phyloP scores from a whole-genome alignment of 92 coral and sea anemone genomes.

The Porites divaricata region DNA sequence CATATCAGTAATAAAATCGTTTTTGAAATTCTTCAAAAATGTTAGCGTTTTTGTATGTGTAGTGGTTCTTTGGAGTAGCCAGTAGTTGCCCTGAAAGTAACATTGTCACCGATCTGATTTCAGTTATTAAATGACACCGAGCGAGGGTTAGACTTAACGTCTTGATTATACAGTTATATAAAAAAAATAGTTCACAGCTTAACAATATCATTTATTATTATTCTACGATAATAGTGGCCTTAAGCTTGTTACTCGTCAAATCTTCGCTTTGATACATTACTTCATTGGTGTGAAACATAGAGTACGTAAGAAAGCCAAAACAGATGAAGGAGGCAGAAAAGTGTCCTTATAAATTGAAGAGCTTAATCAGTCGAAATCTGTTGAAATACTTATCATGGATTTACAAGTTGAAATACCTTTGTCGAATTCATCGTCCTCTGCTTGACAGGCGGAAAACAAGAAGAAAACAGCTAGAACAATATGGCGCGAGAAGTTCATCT shows the following conservation, averaged over 20 bases:
- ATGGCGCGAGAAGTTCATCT: background rate
- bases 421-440: slow-evolving; percentile 23
- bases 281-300: background rate
- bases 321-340: background rate
- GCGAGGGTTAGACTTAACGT: background rate
- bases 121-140: background rate
- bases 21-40: background rate
- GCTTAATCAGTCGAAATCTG: background rate
- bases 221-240: too few relatives aligned
- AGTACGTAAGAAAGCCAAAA: background rate
- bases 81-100: background rate
- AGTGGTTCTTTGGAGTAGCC: background rate
- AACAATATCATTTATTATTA: background rate
- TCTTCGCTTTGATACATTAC: too few relatives aligned
- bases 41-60: background rate
- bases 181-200: background rate
- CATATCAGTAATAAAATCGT: background rate
- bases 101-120: background rate
- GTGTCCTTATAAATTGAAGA: too few relatives aligned
- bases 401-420: slow-evolving; percentile 3
- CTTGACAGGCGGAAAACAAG: slow-evolving; percentile 2
- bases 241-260: background rate
- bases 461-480: slow-evolving; percentile 1
- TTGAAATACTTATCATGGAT: background rate
- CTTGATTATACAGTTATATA: background rate